Evolutionary conservation across 2,797 vertebrate species (phyloP), one percentile per base, ranked within the genome.

Genomic region (Siniperca obscura): DNA sequence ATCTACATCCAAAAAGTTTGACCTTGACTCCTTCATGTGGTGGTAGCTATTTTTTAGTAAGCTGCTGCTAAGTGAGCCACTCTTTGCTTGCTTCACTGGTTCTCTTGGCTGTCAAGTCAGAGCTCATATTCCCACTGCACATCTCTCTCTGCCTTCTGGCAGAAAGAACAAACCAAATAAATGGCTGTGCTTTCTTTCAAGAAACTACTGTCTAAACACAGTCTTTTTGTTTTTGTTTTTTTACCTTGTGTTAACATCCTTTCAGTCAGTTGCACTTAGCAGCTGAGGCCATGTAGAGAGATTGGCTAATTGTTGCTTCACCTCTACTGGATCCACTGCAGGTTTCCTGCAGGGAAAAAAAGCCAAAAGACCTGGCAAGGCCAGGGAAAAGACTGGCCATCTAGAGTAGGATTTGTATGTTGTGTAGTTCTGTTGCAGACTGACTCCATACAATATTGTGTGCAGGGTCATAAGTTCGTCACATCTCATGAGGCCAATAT

Each of bases 271-370:
- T 87, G 48, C 65, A 81, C 56, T 48, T 52, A 74, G 60, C 62
- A 50, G 57, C 66, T 65, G 50, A 90, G n/a, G 66, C 66, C 44
- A 60, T 74, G 46, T 46, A 30, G 19, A 78, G 61, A 80, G 60
- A 87, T 61, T 48, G 46, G 71, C 50, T 83, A 80, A 86, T 86
- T 74, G 71, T 81, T 79, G 67, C 57, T 84, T 88, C 48, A 73
- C 61, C 76, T 78, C 57, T 48, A 48, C 36, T 81, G 60, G 38
- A 77, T 66, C 61, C 66, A 17, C 70, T 72, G 52, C 61, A 80
- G 70, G 71, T 84, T 80, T 76, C 44, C 65, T 60, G 53, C 38
- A 69, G 76, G 68, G 67, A 67, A 48, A 74, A 74, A 61, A 78
- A 65, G 42, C 40, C 30, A 66, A 73, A 70, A 72, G 67, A 50